Conservation (phyloP, 2,113 vertebrate species). For the Tetrao urogallus region DNA sequence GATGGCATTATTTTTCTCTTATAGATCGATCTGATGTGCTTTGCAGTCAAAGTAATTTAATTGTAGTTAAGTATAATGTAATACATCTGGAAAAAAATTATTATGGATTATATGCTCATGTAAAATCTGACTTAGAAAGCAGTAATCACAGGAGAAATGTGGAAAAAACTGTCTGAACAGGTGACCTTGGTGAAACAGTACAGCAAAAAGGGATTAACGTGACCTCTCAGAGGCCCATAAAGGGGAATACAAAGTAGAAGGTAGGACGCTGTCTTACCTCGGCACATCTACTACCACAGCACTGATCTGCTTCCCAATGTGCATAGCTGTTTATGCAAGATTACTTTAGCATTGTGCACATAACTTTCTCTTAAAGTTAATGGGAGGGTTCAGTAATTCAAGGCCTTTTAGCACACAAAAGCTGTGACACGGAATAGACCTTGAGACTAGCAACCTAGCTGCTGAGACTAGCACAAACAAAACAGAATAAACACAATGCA, state of each 20-base stretch:
- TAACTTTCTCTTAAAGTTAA: background rate
- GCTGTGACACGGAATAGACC: background rate
- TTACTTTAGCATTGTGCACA: background rate
- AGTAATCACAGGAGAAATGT: background rate
- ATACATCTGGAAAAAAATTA: background rate
- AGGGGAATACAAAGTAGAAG: background rate
- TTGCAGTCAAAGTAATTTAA: background rate
- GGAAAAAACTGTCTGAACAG: background rate
- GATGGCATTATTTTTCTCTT: background rate
- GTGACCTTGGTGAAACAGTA: background rate
- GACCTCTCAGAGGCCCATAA: background rate
- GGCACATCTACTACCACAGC: background rate
- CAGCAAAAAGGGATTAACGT: background rate
- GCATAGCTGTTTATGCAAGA: background rate
- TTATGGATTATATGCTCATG: background rate
- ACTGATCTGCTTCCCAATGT: background rate
- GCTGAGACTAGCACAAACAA: background rate
- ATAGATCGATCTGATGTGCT: background rate
- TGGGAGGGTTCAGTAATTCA: background rate
- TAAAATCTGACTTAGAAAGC: background rate
- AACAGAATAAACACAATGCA: background rate
- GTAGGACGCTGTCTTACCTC: background rate
- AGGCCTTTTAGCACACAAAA: background rate
- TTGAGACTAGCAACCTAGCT: fast-evolving
- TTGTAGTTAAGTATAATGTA: background rate